Conservation (phyloP, 2,888 invertebrate species). For the Capitulum mitella region DNA sequence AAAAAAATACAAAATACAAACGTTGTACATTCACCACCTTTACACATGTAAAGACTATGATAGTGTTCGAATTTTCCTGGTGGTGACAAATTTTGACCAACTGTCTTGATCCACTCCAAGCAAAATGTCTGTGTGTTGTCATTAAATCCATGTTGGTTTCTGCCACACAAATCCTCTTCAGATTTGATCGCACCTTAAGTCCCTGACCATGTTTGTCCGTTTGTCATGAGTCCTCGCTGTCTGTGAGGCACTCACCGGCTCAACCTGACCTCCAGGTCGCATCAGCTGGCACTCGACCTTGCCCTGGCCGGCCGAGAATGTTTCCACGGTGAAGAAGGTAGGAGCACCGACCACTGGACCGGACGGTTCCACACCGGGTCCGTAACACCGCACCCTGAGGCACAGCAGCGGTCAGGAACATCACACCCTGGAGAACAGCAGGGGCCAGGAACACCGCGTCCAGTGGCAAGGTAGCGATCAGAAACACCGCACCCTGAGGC, state of each 20-base stretch:
- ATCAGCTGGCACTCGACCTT: slow-evolving; percentile 58
- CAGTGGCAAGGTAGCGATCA: too few species aligned
- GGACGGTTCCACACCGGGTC: slow-evolving; percentile 71
- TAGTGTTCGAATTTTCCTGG: too few species aligned
- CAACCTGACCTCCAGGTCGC: slow-evolving; percentile 53
- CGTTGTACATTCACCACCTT: too few species aligned
- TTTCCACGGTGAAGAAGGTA: slow-evolving; percentile 78
- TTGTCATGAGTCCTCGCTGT: background rate
- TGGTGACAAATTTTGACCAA: background rate
- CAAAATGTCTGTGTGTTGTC: background rate
- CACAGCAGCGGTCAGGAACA: too few species aligned
- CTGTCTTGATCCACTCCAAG: background rate
- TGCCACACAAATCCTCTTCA: too few species aligned
- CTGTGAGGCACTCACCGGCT: slow-evolving; percentile 45
- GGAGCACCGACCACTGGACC: slow-evolving; percentile 69
- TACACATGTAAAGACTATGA: too few species aligned
- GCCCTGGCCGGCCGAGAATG: slow-evolving; percentile 76
- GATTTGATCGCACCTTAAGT: too few species aligned
- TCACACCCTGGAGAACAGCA: too few species aligned
- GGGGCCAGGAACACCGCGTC: too few species aligned
- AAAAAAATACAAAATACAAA: too few species aligned
- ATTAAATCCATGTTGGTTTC: background rate
- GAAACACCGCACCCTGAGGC: slow-evolving; percentile 60
- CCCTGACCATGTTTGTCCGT: background rate
- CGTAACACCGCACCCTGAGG: slow-evolving; percentile 56